Base-by-base conservation (phyloP, 2,888 invertebrate species). In the Crepidodera aurea region DNA sequence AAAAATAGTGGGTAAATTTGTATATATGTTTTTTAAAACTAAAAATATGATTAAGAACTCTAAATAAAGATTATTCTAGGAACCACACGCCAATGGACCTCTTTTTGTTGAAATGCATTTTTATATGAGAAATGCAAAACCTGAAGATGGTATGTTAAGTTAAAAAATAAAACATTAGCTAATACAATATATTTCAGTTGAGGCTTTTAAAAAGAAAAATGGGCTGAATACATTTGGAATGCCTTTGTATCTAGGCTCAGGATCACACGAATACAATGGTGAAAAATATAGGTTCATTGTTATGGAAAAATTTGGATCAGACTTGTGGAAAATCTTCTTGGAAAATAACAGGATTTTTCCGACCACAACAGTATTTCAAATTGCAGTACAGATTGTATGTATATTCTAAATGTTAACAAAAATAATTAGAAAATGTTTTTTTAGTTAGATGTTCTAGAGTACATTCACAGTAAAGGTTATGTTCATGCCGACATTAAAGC, bases 401-500 rank as follows among this genome's bases (percentile, higher is more conserved):
- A 57, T 51, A 37, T 12, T 25, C n/a, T n/a, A n/a, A 13, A 34
- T 34, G 12, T 34, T 34, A 34, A 13, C 12, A 34, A 3, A 34
- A 37, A 56, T 42, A 37, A 51, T 51, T 15, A 51, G 1, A n/a
- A 34, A 56, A 15, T 34, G 54, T 22, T 16, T 29, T 85, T 85
- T 61, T 82, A 95, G 91, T 77, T 98, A 68, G 91, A 97, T 80
- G 90, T 92, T 1, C 81, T 97, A 67, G 93, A 98, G 78, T 99
- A 94, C 78, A 92, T 99, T 70, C 98, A 99, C 79, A 84, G 86
- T 54, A 87, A 90, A 69, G 92, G 92, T 1, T 98, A 97, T 77
- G 90, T 95, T 0, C 99, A 99, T 81, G 96, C 93, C 0, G 99
- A 99, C 79, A 87, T 99, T 4, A 99, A 99, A 81, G 97, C 94